These are phyloP conservation scores for Callaeas wilsoni DNA, from an alignment of 2,113 vertebrate genomes.

Conservation along the genomic window DNA sequence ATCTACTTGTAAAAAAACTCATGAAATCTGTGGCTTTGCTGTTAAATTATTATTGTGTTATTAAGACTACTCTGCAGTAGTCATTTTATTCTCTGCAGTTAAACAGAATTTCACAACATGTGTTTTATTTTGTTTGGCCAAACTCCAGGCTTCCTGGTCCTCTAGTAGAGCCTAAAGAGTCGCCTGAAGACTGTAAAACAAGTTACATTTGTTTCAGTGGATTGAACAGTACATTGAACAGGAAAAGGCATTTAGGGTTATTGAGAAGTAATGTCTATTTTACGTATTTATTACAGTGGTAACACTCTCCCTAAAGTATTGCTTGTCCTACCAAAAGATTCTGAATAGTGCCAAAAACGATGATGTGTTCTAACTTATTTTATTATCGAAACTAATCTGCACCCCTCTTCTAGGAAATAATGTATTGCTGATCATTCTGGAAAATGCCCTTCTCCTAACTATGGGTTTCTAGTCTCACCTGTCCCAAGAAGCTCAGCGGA, in stretches of 20 bases:
- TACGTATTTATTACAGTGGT: not conserved
- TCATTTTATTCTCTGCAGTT: not conserved
- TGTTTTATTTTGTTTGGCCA: constrained; percentile 2
- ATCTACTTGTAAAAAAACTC: not conserved
- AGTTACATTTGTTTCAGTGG: not conserved
- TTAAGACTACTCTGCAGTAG: not conserved
- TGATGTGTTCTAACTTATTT: not conserved
- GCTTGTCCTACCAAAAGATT: not conserved
- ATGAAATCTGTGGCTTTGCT: not conserved
- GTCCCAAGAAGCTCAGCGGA: constrained; percentile 51
- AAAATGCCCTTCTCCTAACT: not conserved
- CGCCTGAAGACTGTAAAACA: not conserved
- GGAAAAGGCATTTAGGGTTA: not conserved
- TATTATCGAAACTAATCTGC: not conserved
- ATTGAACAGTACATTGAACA: not conserved
- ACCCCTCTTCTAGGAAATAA: not conserved
- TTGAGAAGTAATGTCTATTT: not conserved
- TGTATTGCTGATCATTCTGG: not conserved
- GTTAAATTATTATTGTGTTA: not conserved
- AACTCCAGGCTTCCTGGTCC: not conserved
- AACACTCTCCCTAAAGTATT: not conserved
- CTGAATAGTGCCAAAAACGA: not conserved
- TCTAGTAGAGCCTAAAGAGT: not conserved
- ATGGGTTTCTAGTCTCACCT: constrained; percentile 22
- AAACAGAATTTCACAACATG: not conserved